Base-by-base conservation (phyloP, 1,140 invertebrate genomes). In the Bilobella aurantiaca region DNA sequence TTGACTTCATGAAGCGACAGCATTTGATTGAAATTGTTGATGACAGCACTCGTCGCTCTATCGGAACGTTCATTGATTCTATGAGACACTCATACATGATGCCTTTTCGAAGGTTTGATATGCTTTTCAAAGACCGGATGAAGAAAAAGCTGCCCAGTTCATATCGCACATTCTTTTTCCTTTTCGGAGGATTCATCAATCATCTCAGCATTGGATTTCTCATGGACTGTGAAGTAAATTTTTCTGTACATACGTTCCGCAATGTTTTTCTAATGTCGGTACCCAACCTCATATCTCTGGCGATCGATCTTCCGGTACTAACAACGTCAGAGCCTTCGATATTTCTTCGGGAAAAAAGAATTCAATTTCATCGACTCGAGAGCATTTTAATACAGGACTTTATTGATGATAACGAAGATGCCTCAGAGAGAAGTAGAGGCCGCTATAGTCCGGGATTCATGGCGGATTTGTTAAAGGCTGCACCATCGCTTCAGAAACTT, bases 171-270 rank as follows among this genome's bases (percentile, higher is more conserved):
- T 58, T 58, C 30, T 58, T 58, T 21, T 31, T 28, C 28, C 28
- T 58, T 8, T 31, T 58, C 30, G 57, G 57, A 3, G 57, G 57
- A 29, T 29, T 29, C 57, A 27, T 58, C 25, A 58, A 27, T 30
- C 57, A 58, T 58, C 28, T 58, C 23, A 58, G 25, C 29, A 29
- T 58, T 14, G 57, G 29, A 29, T 58, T 58, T 30, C 57, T 58
- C 29, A 12, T 29, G 29, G 57, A 58, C 25, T 28, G 25, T 30
- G 57, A 58, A 29, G 57, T 31, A 12, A 58, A 58, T 21, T 58
- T 58, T 14, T 58, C 57, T 8, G 57, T 31, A 8, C 25, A 58
- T 30, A 27, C 21, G 12, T 29, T 58, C 5, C 57, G 57, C 25
- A 31, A 58, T 29, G 25, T 58, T 3, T 58, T 58, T 21, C 57